Percentiles rank a stretch among this genome's conserved stretches.
phyloP scores from a whole-genome alignment of 2,888 invertebrate species.

The Pristionchus arcanus region DNA sequence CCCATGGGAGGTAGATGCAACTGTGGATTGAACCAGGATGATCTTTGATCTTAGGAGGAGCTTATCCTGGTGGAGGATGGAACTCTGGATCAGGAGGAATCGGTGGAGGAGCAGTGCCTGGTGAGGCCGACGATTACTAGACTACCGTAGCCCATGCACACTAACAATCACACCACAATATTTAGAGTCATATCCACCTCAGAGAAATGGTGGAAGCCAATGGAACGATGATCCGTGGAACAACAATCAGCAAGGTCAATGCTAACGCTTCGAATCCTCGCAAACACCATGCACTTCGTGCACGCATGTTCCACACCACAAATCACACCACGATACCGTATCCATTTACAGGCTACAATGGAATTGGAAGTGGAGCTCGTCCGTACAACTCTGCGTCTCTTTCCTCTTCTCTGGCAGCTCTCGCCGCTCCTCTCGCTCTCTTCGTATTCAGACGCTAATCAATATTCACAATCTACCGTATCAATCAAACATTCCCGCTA shows the following conservation, averaged over 20 bases:
- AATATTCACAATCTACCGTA: slow-evolving; percentile 1
- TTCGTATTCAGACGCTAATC: slow-evolving; percentile 28
- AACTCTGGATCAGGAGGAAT: slow-evolving; percentile 10
- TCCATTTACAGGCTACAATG: slow-evolving; percentile 21
- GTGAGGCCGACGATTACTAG: slow-evolving; percentile 9
- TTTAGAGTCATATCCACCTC: neutral
- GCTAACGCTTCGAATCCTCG: slow-evolving; percentile 19
- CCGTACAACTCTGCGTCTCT: slow-evolving; percentile 46
- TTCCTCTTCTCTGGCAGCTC: neutral
- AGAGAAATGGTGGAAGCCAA: slow-evolving; percentile 2
- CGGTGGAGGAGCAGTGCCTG: slow-evolving; percentile 35
- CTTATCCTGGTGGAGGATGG: neutral
- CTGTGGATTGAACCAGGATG: neutral
- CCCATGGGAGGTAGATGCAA: slow-evolving; percentile 29
- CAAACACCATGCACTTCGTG: neutral
- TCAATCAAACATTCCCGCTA: slow-evolving; percentile 38
- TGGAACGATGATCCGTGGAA: neutral
- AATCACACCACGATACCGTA: slow-evolving; percentile 8
- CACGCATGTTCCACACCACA: neutral
- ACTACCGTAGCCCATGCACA: neutral
- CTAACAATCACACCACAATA: neutral
- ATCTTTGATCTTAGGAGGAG: slow-evolving; percentile 52
- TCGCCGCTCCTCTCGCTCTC: slow-evolving; percentile 14
- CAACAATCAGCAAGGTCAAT: slow-evolving; percentile 19
- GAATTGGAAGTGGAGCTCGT: slow-evolving; percentile 48